These are phyloP conservation scores for Microplitis manilae DNA, from an alignment of 2,888 invertebrate genomes.

Conservation along the genomic window DNA sequence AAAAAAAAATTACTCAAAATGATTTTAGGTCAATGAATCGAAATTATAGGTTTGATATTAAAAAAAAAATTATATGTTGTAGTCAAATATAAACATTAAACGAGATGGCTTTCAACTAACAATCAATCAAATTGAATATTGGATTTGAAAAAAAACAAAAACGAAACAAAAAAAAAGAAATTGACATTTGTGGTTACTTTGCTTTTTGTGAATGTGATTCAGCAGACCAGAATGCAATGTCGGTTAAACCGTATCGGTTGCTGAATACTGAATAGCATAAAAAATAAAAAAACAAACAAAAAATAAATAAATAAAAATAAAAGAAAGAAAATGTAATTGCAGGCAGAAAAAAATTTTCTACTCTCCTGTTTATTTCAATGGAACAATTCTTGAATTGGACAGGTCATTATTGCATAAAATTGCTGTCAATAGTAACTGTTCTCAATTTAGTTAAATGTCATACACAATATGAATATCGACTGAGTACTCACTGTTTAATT, in stretches of 20 bases:
- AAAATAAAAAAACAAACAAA: neutral
- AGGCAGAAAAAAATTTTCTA: neutral
- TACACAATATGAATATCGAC: neutral
- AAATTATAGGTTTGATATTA: neutral
- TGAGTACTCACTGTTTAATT: neutral
- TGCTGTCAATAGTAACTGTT: neutral
- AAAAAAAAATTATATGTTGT: neutral
- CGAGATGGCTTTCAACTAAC: conserved; percentile 13
- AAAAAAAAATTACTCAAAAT: neutral
- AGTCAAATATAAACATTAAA: neutral
- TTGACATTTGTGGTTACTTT: neutral
- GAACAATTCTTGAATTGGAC: neutral
- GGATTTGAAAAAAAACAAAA: neutral
- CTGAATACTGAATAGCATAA: conserved; percentile 8
- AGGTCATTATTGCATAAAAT: conserved; percentile 1
- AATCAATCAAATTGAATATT: conserved; percentile 23
- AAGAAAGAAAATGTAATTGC: neutral
- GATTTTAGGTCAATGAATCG: neutral
- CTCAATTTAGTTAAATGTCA: neutral
- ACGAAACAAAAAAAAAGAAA: neutral
- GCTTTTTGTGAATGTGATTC: conserved; percentile 18
- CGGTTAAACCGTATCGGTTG: conserved; percentile 26
- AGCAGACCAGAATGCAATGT: conserved; percentile 28
- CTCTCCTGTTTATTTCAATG: neutral
- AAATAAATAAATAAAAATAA: conserved; percentile 4